These are phyloP conservation scores for Lepisosteus oculatus DNA, from an alignment of 2,113 vertebrate genomes.

Conservation along the genomic window DNA sequence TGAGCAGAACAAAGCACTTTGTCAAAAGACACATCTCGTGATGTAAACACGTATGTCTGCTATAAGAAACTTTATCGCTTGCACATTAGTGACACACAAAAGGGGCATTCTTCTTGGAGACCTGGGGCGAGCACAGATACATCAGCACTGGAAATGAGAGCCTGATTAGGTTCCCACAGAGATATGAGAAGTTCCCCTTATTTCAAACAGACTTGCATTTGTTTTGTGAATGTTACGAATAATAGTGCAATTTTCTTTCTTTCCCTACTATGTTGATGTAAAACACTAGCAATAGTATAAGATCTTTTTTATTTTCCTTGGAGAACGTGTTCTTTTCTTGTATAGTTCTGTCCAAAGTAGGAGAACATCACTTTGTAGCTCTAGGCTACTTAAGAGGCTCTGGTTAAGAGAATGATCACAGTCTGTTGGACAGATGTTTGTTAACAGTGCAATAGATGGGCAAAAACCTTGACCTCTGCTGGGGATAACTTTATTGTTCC, in stretches of 20 bases:
- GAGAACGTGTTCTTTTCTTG: not conserved
- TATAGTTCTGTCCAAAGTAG: constrained; percentile 11
- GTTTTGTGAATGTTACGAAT: constrained; percentile 65
- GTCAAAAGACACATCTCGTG: constrained; percentile 80
- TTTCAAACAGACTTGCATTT: constrained; percentile 85
- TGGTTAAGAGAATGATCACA: constrained; percentile 64
- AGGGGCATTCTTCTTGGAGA: constrained; percentile 84
- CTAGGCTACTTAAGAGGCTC: constrained; percentile 59
- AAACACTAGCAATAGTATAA: too few relatives aligned
- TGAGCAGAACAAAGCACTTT: constrained; percentile 82
- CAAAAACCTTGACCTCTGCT: constrained; percentile 72
- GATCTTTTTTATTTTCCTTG: not conserved
- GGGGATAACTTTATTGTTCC: constrained; percentile 76
- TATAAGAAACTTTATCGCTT: constrained; percentile 88
- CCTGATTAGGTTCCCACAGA: constrained; percentile 94
- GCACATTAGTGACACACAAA: constrained; percentile 84
- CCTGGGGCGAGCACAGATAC: constrained; percentile 76
- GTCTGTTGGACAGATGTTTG: constrained; percentile 89
- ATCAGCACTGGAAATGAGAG: constrained; percentile 89
- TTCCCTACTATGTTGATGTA: too few relatives aligned
- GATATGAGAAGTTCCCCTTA: constrained; percentile 83
- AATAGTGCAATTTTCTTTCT: constrained; percentile 18
- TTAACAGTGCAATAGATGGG: constrained; percentile 63
- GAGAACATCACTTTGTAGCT: constrained; percentile 44
- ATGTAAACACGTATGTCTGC: constrained; percentile 88